Conservation (phyloP, 2,113 vertebrate species). For the Terrapene triunguis region DNA sequence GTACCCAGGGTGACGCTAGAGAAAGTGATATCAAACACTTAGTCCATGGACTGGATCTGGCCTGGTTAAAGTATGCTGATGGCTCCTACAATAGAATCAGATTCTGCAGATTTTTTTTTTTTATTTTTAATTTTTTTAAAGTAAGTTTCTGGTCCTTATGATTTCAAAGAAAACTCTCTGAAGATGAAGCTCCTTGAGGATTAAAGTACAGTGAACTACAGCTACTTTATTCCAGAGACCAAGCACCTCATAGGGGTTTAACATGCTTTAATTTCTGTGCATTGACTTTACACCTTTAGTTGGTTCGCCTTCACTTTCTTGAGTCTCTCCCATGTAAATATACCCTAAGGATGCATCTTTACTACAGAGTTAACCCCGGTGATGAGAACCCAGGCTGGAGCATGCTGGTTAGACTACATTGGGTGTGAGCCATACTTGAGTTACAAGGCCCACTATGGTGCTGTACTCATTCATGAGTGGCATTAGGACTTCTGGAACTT, state of each 20-base stretch:
- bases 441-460: not conserved
- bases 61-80: not conserved
- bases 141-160: not conserved
- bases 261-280: not conserved
- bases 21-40: not conserved
- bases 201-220: accelerated
- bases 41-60: not conserved
- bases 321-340: not conserved
- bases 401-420: not conserved
- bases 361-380: not conserved
- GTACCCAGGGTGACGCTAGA: not conserved
- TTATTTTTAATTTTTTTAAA: not conserved
- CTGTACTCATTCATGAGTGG: not conserved
- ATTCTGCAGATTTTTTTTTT: not conserved
- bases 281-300: not conserved
- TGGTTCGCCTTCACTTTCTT: not conserved
- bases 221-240: not conserved
- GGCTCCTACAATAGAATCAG: not conserved
- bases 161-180: not conserved
- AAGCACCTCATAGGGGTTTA: not conserved
- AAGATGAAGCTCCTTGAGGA: not conserved
- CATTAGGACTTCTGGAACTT: accelerated
- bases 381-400: not conserved
- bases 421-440: not conserved
- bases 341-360: not conserved